Evolutionary conservation across 2,113 vertebrate species (phyloP), one percentile per base, ranked within the genome.

Genomic region (Pycnonotus jocosus): DNA sequence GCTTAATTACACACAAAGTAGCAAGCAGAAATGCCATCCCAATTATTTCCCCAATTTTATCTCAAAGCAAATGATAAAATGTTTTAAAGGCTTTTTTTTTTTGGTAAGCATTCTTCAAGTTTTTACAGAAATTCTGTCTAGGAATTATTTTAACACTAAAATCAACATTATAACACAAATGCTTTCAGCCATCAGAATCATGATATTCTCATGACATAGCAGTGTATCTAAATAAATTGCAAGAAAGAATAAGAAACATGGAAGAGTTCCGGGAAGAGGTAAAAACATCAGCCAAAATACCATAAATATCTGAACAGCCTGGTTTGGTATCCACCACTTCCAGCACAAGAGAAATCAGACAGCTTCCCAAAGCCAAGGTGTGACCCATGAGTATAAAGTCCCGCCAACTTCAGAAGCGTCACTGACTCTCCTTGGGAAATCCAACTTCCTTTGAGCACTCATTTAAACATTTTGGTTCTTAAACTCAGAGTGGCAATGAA

Each of bases 1-100:
- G 97, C 95, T 98, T 98, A 98, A 97, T 98, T 54, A 97, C 86
- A 95, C n/a, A 69, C 24, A 88, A 88, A 90, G 31, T 19, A 84
- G 53, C 10, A 7, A 92, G 31, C 10, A 19, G 33, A 56, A 95
- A 45, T 12, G 30, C 40, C 82, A 92, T 22, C 68, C 6, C 1
- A 25, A 53, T 84, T 88, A 83, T 22, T 9, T 35, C 50, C 42
- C 18, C 25, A 24, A 1, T 53, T 30, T 65, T 57, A 68, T 23
- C 61, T 89, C 74, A 76, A 74, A 77, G n/a, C 24, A 35, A 58
- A 83, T 12, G 6, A 47, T 37, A 62, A 74, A 61, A 73, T 4
- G 9, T 44, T 92, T 88, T 84, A 80, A 79, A 88, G 44, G 44
- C 42, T 73, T 72, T 42, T 48, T 45, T 85, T 86, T 71, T 84